These are phyloP conservation scores for Eupithecia tripunctaria DNA, from an alignment of 2,888 invertebrate species.

Conservation along the genomic window DNA sequence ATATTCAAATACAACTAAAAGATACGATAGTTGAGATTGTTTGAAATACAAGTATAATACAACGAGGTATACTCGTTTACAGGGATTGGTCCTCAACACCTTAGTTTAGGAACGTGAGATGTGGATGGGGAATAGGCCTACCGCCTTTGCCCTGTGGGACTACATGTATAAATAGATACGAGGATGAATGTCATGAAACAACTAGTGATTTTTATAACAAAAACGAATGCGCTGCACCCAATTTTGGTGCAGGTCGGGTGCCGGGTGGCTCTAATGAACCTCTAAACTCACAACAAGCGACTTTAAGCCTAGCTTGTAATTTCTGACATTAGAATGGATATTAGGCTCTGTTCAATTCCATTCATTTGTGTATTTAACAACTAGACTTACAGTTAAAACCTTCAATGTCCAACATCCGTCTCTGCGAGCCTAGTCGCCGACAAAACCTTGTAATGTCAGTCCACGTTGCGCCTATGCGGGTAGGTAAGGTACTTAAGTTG, in stretches of 20 bases:
- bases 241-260: not conserved
- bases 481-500: not conserved
- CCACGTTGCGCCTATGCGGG: not conserved
- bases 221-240: not conserved
- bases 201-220: not conserved
- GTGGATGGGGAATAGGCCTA: not conserved
- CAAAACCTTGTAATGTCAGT: not conserved
- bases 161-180: not conserved
- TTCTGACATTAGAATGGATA: not conserved
- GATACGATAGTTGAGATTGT: not conserved
- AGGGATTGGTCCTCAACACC: not conserved
- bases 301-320: not conserved
- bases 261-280: too few relatives aligned
- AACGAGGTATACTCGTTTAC: not conserved
- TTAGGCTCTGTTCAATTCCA: not conserved
- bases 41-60: not conserved
- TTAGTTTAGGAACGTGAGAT: not conserved
- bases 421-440: not conserved
- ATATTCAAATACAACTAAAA: not conserved
- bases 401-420: not conserved
- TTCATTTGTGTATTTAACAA: not conserved
- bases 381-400: not conserved
- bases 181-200: not conserved
- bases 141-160: not conserved
- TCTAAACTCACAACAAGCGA: not conserved